Percentiles rank a stretch among this genome's conserved stretches.
These are phyloP conservation scores for Euzophera pinguis DNA, from an alignment of 2,888 invertebrate species.

Conservation along the genomic window DNA sequence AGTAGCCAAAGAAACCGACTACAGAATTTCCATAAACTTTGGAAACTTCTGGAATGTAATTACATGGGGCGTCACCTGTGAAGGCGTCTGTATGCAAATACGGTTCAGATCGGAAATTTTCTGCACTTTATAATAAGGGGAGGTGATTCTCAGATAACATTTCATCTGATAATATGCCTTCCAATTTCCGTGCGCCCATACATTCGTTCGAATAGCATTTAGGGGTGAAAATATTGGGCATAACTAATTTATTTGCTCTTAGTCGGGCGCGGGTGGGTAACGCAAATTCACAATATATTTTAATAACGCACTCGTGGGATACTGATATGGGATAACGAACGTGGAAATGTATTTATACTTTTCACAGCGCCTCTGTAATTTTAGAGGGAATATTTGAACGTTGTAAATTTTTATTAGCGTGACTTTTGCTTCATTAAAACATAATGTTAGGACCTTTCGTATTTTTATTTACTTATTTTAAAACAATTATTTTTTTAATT, in stretches of 20 bases:
- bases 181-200: constrained; percentile 69
- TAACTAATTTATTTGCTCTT: constrained; percentile 70
- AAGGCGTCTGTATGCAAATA: constrained; percentile 69
- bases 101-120: constrained; percentile 56
- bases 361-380: constrained; percentile 51
- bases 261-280: constrained; percentile 49
- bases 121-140: constrained; percentile 68
- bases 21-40: constrained; percentile 63
- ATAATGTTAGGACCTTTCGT: neutral
- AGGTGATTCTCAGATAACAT: constrained; percentile 50
- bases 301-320: constrained; percentile 72
- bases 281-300: constrained; percentile 72
- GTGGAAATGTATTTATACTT: constrained; percentile 69
- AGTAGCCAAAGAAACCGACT: constrained; percentile 34
- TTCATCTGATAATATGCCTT: constrained; percentile 70
- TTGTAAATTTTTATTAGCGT: constrained; percentile 41
- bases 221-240: constrained; percentile 71
- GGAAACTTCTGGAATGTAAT: constrained; percentile 68
- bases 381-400: constrained; percentile 38
- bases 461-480: no score
- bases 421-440: constrained; percentile 12
- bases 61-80: constrained; percentile 71
- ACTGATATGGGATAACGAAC: constrained; percentile 66
- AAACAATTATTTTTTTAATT: no score
- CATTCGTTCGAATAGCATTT: constrained; percentile 65